These are phyloP conservation scores for Palythoa grandiflora DNA, from an alignment of 92 coral and sea anemone species.

Conservation along the genomic window DNA sequence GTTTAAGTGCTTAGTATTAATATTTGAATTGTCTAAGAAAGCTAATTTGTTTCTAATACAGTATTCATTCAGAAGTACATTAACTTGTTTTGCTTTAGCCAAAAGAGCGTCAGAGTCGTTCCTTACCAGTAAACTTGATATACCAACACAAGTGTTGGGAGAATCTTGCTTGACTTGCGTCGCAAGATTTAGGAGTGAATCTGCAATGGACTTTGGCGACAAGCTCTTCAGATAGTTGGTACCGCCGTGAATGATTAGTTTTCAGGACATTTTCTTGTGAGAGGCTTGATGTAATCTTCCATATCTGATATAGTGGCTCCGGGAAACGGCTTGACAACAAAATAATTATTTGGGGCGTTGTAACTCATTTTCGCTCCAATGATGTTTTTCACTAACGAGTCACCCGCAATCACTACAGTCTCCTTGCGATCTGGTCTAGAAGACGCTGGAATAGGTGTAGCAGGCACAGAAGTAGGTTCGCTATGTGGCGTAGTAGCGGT, in stretches of 20 bases:
- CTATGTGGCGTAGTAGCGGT: background rate
- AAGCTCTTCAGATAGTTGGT: conserved; percentile 51
- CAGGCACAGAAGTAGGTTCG: conserved; percentile 20
- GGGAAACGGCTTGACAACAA: conserved; percentile 50
- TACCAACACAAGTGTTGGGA: conserved; percentile 47
- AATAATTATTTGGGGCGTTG: conserved; percentile 13
- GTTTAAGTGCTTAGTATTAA: conserved; percentile 51
- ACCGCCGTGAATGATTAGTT: conserved; percentile 41
- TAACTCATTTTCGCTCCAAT: conserved; percentile 43
- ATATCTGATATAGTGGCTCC: conserved; percentile 48
- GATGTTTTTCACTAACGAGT: conserved; percentile 52
- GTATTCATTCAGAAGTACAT: conserved; percentile 41
- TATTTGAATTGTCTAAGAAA: conserved; percentile 54
- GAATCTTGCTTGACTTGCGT: conserved; percentile 59
- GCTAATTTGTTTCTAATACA: conserved; percentile 56
- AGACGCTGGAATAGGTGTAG: conserved; percentile 15
- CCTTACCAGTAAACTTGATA: conserved; percentile 49
- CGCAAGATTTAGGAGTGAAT: conserved; percentile 51
- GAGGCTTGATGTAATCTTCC: conserved; percentile 54
- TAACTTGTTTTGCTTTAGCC: conserved; percentile 47
- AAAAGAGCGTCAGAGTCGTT: conserved; percentile 28
- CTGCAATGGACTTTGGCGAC: conserved; percentile 52
- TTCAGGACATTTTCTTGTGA: conserved; percentile 37
- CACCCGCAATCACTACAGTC: conserved; percentile 40
- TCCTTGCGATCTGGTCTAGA: conserved; percentile 20